phyloP scores from a whole-genome alignment of 2,113 vertebrate species.

The Donacobius atricapilla region DNA sequence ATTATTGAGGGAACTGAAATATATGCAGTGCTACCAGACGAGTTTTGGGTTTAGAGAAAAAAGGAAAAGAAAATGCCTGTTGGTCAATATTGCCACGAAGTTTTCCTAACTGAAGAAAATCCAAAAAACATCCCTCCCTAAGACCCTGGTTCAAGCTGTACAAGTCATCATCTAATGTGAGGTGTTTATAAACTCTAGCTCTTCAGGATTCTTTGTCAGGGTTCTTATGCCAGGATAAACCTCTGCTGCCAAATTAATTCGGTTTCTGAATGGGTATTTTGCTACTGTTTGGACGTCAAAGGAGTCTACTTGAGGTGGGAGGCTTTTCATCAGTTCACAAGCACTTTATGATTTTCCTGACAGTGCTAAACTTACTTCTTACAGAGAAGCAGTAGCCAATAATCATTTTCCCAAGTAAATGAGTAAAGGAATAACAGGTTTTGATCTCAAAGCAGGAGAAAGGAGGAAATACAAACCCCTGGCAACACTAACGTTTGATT shows the following conservation, averaged over 20 bases:
- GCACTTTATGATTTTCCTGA: not conserved
- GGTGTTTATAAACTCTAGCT: not conserved
- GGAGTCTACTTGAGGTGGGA: not conserved
- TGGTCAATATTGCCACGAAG: not conserved
- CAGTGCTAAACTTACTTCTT: not conserved
- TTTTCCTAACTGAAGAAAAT: not conserved
- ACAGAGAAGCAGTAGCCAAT: not conserved
- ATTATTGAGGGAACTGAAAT: not conserved
- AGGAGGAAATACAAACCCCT: not conserved
- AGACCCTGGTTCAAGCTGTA: not conserved
- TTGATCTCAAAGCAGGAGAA: not conserved
- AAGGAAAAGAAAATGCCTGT: fast-evolving
- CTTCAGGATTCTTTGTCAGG: not conserved
- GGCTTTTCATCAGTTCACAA: not conserved
- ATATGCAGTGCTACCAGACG: not conserved
- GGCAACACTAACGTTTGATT: not conserved
- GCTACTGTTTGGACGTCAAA: not conserved
- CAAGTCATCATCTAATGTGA: not conserved
- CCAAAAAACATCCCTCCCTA: fast-evolving
- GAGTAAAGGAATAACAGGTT: not conserved
- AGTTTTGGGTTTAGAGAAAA: not conserved
- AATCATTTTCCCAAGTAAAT: not conserved
- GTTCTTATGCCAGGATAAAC: not conserved
- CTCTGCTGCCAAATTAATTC: not conserved
- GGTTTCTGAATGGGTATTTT: not conserved